phyloP scores from a whole-genome alignment of 2,113 vertebrate genomes.

The Tachuris rubrigastra region DNA sequence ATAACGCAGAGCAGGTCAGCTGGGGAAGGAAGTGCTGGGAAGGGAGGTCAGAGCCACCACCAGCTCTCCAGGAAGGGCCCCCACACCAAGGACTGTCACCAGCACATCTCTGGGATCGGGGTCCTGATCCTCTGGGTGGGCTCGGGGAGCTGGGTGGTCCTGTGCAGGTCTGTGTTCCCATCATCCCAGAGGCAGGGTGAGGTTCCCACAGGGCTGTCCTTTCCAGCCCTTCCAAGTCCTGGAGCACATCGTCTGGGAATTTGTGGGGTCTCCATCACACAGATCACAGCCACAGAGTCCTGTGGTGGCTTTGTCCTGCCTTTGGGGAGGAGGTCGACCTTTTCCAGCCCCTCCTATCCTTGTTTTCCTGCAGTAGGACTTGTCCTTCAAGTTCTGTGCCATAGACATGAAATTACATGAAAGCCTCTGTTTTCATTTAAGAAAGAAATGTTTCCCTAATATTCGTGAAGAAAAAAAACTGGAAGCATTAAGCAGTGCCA shows the following conservation, averaged over 20 bases:
- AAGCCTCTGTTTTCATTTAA: slow-evolving; percentile 25
- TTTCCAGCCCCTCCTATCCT: not conserved
- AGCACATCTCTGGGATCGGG: not conserved
- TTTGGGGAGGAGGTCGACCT: not conserved
- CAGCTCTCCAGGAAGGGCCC: not conserved
- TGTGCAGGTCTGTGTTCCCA: not conserved
- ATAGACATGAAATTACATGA: not conserved
- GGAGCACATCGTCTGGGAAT: not conserved
- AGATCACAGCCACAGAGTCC: not conserved
- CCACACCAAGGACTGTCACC: accelerated
- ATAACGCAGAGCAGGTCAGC: not conserved
- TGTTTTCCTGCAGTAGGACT: not conserved
- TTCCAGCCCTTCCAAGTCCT: not conserved
- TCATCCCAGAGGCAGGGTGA: not conserved
- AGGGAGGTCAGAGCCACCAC: not conserved
- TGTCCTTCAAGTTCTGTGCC: not conserved
- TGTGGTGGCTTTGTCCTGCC: not conserved
- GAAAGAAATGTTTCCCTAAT: not conserved
- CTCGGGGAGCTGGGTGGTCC: not conserved
- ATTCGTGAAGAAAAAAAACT: not conserved
- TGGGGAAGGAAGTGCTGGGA: not conserved
- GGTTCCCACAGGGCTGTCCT: not conserved
- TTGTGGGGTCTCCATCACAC: not conserved
- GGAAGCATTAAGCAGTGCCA: not conserved
- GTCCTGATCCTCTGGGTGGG: not conserved